Evolutionary conservation across 1,140 invertebrate genomes (phyloP), one percentile per base, ranked within the genome.

Genomic region (Argopecten irradians): DNA sequence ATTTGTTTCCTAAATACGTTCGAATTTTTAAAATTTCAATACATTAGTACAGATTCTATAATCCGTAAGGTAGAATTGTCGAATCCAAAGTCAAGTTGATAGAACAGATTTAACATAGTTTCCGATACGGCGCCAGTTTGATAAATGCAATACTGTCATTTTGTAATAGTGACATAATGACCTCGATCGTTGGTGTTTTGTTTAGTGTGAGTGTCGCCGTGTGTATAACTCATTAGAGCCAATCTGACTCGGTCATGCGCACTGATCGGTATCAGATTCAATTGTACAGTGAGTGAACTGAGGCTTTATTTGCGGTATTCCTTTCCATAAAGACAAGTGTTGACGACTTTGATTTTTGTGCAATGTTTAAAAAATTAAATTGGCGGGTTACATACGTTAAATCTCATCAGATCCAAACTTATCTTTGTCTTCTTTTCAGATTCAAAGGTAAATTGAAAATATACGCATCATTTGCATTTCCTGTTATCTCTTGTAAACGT

Each of bases 191-290:
- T n/a, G 22, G 8, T 71, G 55, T 28, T 28, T 39, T 46, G 43
- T 46, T 46, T 39, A 8, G 36, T 46, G 43, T 19, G 43, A 16
- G 43, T 19, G 43, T 46, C 43, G 22, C n/a, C 55, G 55, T 71
- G 55, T 71, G n/a, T 71, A 71, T n/a, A 28, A 71, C 55, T 71
- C 55, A 71, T 71, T 71, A 71, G 22, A 71, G 55, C 55, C 55
- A 5, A 71, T 71, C 55, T 28, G n/a, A 71, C 55, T 71, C 55
- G n/a, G 55, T 71, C 55, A 71, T 71, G 55, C 55, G 55, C 55
- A 71, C 22, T 71, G 55, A 71, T 71, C 55, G 55, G n/a, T 71
- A 71, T 71, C 22, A 71, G 55, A 71, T 71, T 71, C 55, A 46
- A 46, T 46, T 46, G 43, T 46, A 19, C 43, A 46, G 22, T 19